Conservation (phyloP, 2,113 vertebrate species). For the Gambusia holbrooki region DNA sequence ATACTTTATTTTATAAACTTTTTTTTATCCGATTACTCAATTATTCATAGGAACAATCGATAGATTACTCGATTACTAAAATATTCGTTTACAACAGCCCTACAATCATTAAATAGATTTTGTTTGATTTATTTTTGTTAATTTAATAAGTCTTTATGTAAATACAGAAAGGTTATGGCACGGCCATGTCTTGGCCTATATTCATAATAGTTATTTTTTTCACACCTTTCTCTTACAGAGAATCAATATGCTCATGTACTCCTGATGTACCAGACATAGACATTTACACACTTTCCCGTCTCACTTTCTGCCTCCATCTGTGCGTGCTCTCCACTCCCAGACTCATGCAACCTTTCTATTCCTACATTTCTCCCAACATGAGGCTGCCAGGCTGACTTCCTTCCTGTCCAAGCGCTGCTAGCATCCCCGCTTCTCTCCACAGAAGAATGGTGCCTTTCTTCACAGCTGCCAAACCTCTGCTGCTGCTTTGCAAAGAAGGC, state of each 20-base stretch:
- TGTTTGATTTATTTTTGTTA: no score
- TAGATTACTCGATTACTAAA: no score
- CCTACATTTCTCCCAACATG: background rate
- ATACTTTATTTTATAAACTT: no score
- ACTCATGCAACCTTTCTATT: background rate
- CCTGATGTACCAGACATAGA: background rate
- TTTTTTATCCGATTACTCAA: no score
- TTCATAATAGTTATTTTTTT: background rate
- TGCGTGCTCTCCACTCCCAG: background rate
- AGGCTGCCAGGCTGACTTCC: conserved; percentile 59
- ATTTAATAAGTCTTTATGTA: no score
- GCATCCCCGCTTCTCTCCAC: conserved; percentile 37
- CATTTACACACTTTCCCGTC: background rate
- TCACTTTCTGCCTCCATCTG: background rate
- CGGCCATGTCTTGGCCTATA: no score
- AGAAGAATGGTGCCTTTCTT: conserved; percentile 71
- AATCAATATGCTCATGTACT: background rate
- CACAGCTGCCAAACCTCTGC: conserved; percentile 52
- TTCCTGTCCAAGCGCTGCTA: conserved; percentile 50
- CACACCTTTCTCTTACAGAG: background rate
- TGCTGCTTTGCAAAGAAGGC: conserved; percentile 27
- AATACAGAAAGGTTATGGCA: no score
- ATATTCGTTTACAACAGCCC: no score
- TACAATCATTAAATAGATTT: no score
- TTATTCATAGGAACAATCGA: no score